phyloP scores from a whole-genome alignment of 2,797 vertebrate species.

The Notolabrus celidotus region DNA sequence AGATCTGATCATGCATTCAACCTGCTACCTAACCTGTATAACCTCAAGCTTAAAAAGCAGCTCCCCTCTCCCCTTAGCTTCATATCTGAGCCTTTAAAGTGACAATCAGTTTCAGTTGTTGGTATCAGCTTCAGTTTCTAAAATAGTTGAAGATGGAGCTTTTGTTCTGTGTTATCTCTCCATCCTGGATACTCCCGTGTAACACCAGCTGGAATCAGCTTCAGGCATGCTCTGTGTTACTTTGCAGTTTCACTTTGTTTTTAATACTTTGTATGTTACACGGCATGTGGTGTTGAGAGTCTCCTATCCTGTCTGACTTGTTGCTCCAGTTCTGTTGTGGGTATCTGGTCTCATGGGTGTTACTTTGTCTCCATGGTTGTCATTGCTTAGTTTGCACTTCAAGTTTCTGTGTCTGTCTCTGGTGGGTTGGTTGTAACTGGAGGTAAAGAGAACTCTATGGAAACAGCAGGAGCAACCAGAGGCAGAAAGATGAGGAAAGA shows the following conservation, averaged over 20 bases:
- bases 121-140: neutral
- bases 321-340: constrained; percentile 38
- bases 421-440: constrained; percentile 31
- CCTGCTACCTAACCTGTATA: neutral
- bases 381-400: constrained; percentile 27
- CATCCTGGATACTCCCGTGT: no score
- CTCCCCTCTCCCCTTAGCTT: neutral
- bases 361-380: constrained; percentile 40
- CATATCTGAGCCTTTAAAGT: neutral
- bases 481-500: constrained; percentile 24
- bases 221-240: neutral
- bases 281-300: neutral
- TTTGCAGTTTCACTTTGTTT: neutral
- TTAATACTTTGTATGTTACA: neutral
- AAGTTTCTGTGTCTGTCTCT: constrained; percentile 37
- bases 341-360: constrained; percentile 1
- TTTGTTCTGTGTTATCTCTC: neutral
- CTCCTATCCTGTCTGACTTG: neutral
- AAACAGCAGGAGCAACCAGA: constrained; percentile 34
- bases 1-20: no score
- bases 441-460: constrained; percentile 19
- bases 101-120: neutral
- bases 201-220: neutral
- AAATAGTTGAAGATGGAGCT: neutral
- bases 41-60: neutral